These are phyloP conservation scores for Silurus asotus DNA, from an alignment of 2,113 vertebrate genomes.

Conservation along the genomic window DNA sequence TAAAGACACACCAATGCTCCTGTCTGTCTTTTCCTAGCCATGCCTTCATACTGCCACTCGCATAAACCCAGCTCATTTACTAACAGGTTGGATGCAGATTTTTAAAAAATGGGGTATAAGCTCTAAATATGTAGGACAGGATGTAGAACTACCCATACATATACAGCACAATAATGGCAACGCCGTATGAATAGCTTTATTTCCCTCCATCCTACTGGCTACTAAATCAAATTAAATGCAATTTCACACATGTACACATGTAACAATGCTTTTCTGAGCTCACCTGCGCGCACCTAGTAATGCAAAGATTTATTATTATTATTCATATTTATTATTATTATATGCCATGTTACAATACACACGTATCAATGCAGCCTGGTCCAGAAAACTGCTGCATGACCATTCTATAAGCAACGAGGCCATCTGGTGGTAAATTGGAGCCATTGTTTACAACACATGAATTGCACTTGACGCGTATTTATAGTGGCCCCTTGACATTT, in stretches of 20 bases:
- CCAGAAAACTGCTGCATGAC: not conserved
- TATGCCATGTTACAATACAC: not conserved
- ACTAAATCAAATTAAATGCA: not conserved
- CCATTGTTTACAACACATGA: constrained; percentile 2
- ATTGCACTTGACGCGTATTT: not conserved
- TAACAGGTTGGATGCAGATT: constrained; percentile 22
- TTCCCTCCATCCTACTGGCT: not conserved
- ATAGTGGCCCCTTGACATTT: not conserved
- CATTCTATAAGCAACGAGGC: constrained; percentile 28
- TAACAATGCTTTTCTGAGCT: not conserved
- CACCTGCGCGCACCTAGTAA: not conserved
- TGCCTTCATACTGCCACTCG: not conserved
- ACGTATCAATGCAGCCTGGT: not conserved
- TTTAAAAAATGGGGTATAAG: not conserved
- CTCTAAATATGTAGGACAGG: not conserved
- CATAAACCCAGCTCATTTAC: not conserved
- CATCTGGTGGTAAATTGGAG: constrained; percentile 20
- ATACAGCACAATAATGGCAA: not conserved
- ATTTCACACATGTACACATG: not conserved
- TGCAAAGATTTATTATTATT: not conserved
- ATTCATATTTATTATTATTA: not conserved
- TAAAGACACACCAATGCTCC: not conserved
- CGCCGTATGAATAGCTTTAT: not conserved
- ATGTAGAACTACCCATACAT: not conserved
- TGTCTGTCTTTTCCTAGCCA: not conserved